Evolutionary conservation across 2,888 invertebrate genomes (phyloP), one percentile per base, ranked within the genome.

Genomic region (Sicus ferrugineus): DNA sequence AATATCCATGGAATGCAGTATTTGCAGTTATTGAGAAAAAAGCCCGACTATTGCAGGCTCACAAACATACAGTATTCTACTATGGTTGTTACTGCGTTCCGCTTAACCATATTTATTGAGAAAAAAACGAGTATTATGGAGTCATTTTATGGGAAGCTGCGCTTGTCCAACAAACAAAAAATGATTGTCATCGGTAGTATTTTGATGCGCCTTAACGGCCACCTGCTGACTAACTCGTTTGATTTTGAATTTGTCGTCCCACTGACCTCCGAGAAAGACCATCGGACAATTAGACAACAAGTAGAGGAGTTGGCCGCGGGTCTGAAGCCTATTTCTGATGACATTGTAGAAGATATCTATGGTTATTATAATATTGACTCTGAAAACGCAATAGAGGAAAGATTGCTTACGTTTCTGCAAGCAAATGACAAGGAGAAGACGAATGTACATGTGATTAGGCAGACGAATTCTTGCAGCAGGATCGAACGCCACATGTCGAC

Each of bases 121-220:
- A 70, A 65, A 5, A 73, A 73, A 59, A 75, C 75, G 6, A 19
- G 54, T n/a, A 9, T 74, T 2, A 66, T 73, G 6, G 70, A 72
- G 26, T 67, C 52, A 14, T 71, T 64, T 26, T 76, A 68, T 46
- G 64, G 62, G 42, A 70, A 56, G 28, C 61, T 76, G 16, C 61
- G 62, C 21, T 71, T 73, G 38, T 69, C 73, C 2, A 69, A 70
- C 66, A 73, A 72, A 28, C 73, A 76, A 63, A 75, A 73, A 68
- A 58, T 75, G 61, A 73, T 75, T 7, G 4, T 76, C 4, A 67
- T 75, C 48, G 75, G 75, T 34, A 61, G 72, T 9, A 68, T 76
- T 31, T 34, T 76, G 1, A 75, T 76, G 75, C 74, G 75, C n/a
- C 71, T 76, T 30, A 71, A 74, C 42, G 70, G 73, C 21, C 74